Conservation (phyloP, 2,888 invertebrate species). For the Lamellibrachia columna region DNA sequence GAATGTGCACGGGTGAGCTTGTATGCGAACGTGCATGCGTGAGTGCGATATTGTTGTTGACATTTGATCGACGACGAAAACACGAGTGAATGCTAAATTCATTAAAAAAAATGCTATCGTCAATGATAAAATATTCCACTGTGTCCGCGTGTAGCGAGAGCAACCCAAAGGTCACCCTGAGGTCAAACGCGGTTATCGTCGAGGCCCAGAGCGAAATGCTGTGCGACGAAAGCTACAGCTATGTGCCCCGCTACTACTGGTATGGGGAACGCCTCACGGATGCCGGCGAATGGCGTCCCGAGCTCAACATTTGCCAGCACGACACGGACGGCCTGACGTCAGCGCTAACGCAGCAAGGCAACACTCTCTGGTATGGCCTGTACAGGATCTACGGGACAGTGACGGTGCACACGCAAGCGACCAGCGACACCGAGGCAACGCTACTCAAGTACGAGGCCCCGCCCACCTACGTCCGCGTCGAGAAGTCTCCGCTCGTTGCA, state of each 20-base stretch:
- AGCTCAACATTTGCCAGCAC: conserved; percentile 38
- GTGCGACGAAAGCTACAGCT: conserved; percentile 25
- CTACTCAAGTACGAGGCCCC: conserved; percentile 25
- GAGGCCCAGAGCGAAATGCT: background rate
- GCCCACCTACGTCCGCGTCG: conserved; percentile 36
- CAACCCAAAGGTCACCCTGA: conserved; percentile 22
- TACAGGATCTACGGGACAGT: conserved; percentile 54
- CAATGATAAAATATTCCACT: background rate
- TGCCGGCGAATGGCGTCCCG: conserved; percentile 41
- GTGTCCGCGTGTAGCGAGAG: conserved; percentile 24
- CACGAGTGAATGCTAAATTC: too few relatives aligned
- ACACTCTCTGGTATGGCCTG: conserved; percentile 46
- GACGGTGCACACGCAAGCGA: conserved; percentile 29
- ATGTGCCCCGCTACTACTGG: conserved; percentile 33
- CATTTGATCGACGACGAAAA: too few relatives aligned
- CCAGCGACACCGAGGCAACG: conserved; percentile 27
- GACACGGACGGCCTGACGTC: conserved; percentile 25
- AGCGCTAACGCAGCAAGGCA: conserved; percentile 31
- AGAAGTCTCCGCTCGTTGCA: conserved; percentile 39
- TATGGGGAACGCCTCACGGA: conserved; percentile 23
- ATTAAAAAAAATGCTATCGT: too few relatives aligned
- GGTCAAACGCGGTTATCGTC: conserved; percentile 34
- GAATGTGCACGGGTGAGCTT: too few relatives aligned
- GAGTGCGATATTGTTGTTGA: too few relatives aligned
- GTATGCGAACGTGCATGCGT: too few relatives aligned